phyloP scores from a whole-genome alignment of 2,888 invertebrate species.

The Azorinus chamasolen region DNA sequence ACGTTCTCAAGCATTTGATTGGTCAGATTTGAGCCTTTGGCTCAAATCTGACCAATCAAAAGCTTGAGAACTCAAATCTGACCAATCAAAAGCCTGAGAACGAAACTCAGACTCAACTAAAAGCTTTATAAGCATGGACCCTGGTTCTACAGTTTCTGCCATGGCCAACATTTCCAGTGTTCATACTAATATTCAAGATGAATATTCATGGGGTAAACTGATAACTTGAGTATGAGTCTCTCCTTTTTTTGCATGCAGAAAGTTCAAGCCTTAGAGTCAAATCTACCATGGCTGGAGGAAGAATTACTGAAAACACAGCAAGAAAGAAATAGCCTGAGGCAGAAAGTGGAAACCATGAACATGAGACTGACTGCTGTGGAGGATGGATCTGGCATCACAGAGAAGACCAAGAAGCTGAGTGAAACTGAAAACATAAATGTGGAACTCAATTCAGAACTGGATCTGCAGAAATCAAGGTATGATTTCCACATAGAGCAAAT shows the following conservation, averaged over 20 bases:
- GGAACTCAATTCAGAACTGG: conserved; percentile 45
- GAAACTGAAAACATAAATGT: conserved; percentile 37
- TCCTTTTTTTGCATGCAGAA: conserved; percentile 8
- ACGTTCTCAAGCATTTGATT: too few relatives aligned
- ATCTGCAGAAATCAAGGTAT: conserved; percentile 53
- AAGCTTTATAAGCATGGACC: too few relatives aligned
- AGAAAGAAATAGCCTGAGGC: conserved; percentile 52
- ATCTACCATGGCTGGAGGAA: conserved; percentile 56
- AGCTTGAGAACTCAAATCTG: too few relatives aligned
- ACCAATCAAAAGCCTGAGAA: too few relatives aligned
- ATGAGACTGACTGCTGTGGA: conserved; percentile 46
- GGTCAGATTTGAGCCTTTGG: too few relatives aligned
- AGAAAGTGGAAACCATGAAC: conserved; percentile 47
- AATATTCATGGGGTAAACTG: too few relatives aligned
- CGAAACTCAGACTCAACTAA: too few relatives aligned
- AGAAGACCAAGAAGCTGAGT: conserved; percentile 32
- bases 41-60: too few relatives aligned
- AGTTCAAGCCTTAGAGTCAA: conserved; percentile 11
- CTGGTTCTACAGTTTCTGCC: too few relatives aligned
- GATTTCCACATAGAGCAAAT: conserved; percentile 60
- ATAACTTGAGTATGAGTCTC: too few relatives aligned
- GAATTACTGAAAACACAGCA: conserved; percentile 62
- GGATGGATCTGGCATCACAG: conserved; percentile 48
- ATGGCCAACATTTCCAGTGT: too few relatives aligned
- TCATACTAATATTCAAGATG: too few relatives aligned